phyloP scores from a whole-genome alignment of 37 sponge, comb jelly and placozoan genomes.

The Dysidea cf. avara region DNA sequence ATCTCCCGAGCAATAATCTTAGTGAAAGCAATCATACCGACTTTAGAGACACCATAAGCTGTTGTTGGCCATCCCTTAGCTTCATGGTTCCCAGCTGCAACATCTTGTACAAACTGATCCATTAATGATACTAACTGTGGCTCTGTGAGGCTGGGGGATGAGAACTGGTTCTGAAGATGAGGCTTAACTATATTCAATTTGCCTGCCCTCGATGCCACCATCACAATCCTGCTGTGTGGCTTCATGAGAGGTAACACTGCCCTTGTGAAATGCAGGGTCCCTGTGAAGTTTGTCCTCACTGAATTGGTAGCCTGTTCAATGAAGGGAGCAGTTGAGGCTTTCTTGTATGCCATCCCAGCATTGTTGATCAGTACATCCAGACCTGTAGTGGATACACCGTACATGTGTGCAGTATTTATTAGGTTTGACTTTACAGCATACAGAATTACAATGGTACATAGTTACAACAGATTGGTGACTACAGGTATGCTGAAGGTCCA shows the following conservation, averaged over 20 bases:
- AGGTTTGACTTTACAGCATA: too few species aligned
- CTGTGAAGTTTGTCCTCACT: conserved; percentile 70
- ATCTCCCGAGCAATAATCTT: conserved; percentile 22
- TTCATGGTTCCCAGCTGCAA: conserved; percentile 30
- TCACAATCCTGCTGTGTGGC: conserved; percentile 69
- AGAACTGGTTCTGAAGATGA: conserved; percentile 37
- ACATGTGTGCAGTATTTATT: too few species aligned
- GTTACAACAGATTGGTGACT: too few species aligned
- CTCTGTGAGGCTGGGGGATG: conserved; percentile 57
- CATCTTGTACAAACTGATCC: conserved; percentile 73
- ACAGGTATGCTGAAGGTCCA: too few species aligned
- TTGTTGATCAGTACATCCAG: conserved; percentile 87
- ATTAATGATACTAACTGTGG: conserved; percentile 57
- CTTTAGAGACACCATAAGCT: conserved; percentile 51
- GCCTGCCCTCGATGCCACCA: conserved; percentile 63
- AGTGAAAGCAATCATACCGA: conserved; percentile 32
- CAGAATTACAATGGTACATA: too few species aligned
- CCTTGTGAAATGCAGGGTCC: conserved; percentile 63
- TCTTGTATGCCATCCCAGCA: conserved; percentile 73
- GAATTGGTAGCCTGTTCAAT: conserved; percentile 81
- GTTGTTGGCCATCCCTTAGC: conserved; percentile 67
- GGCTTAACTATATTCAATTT: conserved; percentile 5
- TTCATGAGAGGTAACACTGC: conserved; percentile 72
- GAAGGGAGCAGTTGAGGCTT: conserved; percentile 71
- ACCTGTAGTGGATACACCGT: too few species aligned